Evolutionary conservation across 2,888 invertebrate genomes (phyloP).

Genomic region (Xestoiulus laeticollis): DNA sequence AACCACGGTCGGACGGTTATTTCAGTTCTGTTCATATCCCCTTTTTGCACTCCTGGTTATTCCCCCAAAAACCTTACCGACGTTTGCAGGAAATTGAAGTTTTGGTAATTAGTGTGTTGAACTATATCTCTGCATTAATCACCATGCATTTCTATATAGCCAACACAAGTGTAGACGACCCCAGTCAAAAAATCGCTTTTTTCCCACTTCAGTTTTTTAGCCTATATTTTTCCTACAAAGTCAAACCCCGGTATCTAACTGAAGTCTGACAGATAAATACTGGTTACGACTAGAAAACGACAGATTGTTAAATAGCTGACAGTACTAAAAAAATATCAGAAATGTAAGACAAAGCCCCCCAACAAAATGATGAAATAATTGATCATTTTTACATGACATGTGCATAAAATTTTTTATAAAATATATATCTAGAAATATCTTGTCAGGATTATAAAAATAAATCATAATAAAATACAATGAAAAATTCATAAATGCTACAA

Average conservation of each 20-base stretch:
- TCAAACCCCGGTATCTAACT: not conserved
- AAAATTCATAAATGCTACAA: too few relatives aligned
- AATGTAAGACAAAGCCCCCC: not conserved
- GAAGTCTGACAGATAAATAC: not conserved
- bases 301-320: not conserved
- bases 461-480: too few relatives aligned
- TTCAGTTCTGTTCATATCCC: slow-evolving; percentile 38
- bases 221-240: slow-evolving; percentile 8
- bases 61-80: slow-evolving; percentile 19
- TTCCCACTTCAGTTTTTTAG: slow-evolving; percentile 30
- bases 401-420: too few relatives aligned
- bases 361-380: not conserved
- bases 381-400: too few relatives aligned
- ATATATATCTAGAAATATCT: too few relatives aligned
- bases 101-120: slow-evolving; percentile 40
- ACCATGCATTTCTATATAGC: slow-evolving; percentile 35
- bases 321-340: not conserved
- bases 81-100: slow-evolving; percentile 33
- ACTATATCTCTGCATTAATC: slow-evolving; percentile 38
- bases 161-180: slow-evolving; percentile 1
- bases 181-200: slow-evolving; percentile 6
- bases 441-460: too few relatives aligned
- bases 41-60: not conserved
- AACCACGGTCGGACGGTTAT: slow-evolving; percentile 41
- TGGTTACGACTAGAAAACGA: not conserved